Conservation (phyloP, 2,113 vertebrate species). For the Chlamydotis undulata region DNA sequence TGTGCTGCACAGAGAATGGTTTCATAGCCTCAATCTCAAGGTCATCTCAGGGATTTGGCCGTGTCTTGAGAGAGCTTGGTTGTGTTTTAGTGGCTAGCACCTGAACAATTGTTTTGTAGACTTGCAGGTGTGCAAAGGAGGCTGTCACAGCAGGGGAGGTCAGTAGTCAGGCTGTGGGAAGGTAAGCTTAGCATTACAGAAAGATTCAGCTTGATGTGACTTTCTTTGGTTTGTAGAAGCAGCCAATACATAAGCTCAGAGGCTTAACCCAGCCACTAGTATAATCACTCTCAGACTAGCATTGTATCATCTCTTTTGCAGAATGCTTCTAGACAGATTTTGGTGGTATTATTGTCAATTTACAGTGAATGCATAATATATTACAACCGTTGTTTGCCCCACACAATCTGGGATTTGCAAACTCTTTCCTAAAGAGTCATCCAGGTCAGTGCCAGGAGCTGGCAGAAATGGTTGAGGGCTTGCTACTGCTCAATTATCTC, state of each 20-base stretch:
- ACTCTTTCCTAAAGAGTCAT: not conserved
- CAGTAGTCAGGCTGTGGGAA: not conserved
- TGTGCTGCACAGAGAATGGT: not conserved
- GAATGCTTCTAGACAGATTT: not conserved
- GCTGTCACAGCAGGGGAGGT: not conserved
- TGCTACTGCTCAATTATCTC: not conserved
- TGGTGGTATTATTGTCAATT: not conserved
- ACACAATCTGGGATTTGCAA: not conserved
- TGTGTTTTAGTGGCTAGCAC: not conserved
- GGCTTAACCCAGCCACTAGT: not conserved
- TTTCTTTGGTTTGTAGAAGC: not conserved
- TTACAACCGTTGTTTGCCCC: not conserved
- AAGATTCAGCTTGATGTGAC: not conserved
- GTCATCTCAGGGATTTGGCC: not conserved
- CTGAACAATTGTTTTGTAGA: not conserved
- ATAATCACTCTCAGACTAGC: not conserved
- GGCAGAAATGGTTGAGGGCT: not conserved
- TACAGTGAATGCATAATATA: not conserved
- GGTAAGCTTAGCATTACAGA: not conserved
- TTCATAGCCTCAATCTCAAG: not conserved
- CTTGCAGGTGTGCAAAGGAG: not conserved
- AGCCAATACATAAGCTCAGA: not conserved
- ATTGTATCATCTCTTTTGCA: not conserved
- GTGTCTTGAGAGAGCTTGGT: not conserved
- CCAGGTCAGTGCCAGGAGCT: not conserved